Evolutionary conservation across 2,113 vertebrate genomes (phyloP).

Genomic region (Gymnorhina tibicen): DNA sequence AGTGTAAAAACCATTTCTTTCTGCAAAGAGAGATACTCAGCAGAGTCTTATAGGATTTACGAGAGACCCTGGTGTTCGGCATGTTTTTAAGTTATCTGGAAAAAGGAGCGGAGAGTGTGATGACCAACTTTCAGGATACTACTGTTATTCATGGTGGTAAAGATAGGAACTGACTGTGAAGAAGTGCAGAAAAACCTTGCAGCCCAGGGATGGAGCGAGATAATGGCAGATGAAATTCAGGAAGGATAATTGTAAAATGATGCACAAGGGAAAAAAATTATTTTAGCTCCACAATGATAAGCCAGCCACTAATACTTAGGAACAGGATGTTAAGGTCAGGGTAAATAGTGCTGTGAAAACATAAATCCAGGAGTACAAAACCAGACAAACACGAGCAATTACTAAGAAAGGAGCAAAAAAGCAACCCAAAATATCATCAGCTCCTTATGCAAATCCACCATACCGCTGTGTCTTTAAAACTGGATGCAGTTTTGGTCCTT

Average conservation of each 20-base stretch:
- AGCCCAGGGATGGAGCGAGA: neutral
- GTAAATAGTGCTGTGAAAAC: neutral
- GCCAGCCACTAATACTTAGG: neutral
- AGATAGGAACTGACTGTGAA: neutral
- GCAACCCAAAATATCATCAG: neutral
- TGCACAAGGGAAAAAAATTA: neutral
- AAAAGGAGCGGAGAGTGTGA: neutral
- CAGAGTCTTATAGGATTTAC: constrained; percentile 3
- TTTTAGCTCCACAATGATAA: constrained; percentile 1
- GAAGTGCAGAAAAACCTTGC: neutral
- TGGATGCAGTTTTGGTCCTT: neutral
- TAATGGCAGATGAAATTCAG: constrained; percentile 7
- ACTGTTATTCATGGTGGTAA: neutral
- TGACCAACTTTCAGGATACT: constrained; percentile 5
- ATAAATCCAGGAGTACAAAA: neutral
- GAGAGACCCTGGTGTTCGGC: neutral
- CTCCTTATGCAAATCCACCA: neutral
- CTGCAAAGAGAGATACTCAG: neutral
- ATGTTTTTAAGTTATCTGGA: neutral
- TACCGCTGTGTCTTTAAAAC: neutral
- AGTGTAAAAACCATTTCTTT: neutral
- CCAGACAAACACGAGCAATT: neutral
- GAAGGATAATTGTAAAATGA: neutral
- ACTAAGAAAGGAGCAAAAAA: neutral
- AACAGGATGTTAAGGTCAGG: neutral